Conservation (phyloP, 1,140 invertebrate genomes). For the Anoplolepis gracilipes region DNA sequence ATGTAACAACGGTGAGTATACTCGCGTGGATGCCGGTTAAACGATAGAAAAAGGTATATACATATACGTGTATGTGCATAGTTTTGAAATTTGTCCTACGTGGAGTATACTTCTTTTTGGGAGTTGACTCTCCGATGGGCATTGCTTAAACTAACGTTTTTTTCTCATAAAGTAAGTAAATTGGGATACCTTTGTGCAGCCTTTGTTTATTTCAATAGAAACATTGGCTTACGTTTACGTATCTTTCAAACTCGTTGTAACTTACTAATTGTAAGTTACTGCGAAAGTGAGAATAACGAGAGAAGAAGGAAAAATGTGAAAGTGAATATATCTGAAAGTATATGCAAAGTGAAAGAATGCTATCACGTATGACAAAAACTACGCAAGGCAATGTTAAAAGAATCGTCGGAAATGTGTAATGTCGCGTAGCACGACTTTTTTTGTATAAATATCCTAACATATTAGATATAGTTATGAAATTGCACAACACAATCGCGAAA, state of each 20-base stretch:
- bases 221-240: constrained; percentile 24
- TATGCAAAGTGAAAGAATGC: not conserved
- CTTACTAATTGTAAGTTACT: constrained; percentile 11
- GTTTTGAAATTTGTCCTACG: constrained; percentile 68
- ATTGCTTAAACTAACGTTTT: constrained; percentile 45
- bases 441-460: constrained; percentile 52
- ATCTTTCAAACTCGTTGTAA: not conserved
- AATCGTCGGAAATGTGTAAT: constrained; percentile 27
- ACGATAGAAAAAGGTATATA: constrained; percentile 61
- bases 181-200: not conserved
- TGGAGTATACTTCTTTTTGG: constrained; percentile 13
- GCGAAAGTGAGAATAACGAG: constrained; percentile 4
- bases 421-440: not conserved
- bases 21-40: constrained; percentile 34
- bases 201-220: constrained; percentile 16
- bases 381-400: constrained; percentile 28
- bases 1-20: not conserved
- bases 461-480: constrained; percentile 54
- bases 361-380: not conserved
- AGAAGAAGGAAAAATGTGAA: constrained; percentile 13
- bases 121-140: constrained; percentile 4
- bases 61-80: constrained; percentile 34
- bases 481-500: constrained; percentile 63
- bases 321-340: not conserved
- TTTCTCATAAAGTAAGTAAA: constrained; percentile 39